phyloP scores from a whole-genome alignment of 1,140 invertebrate species.

The Conus ventricosus region DNA sequence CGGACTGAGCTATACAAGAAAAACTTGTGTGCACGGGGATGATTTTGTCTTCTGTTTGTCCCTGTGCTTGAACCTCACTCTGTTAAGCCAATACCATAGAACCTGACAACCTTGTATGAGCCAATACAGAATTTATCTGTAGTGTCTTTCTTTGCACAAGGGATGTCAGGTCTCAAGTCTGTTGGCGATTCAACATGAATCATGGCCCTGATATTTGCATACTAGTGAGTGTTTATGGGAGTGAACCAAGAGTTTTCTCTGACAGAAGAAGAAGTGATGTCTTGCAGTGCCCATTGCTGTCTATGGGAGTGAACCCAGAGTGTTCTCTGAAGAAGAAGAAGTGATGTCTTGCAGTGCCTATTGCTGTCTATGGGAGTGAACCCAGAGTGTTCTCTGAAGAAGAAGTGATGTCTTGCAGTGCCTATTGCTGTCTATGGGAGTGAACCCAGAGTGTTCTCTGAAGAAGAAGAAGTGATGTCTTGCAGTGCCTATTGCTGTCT shows the following conservation, averaged over 20 bases:
- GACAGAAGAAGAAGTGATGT: not conserved
- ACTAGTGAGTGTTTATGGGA: not conserved
- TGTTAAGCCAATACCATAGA: too few relatives aligned
- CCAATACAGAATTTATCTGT: too few relatives aligned
- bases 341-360: not conserved
- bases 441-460: not conserved
- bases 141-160: too few relatives aligned
- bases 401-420: not conserved
- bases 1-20: too few relatives aligned
- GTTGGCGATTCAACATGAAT: too few relatives aligned
- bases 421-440: slow-evolving; percentile 36
- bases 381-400: not conserved
- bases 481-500: slow-evolving; percentile 38
- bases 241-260: not conserved
- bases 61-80: too few relatives aligned
- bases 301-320: not conserved
- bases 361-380: slow-evolving; percentile 37
- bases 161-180: too few relatives aligned
- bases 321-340: not conserved
- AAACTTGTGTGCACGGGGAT: too few relatives aligned
- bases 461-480: not conserved
- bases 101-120: too few relatives aligned
- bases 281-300: slow-evolving; percentile 39
- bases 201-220: not conserved
- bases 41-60: too few relatives aligned